Conservation (phyloP, 2,113 vertebrate genomes). For the Cyphomyrus discorhynchus region DNA sequence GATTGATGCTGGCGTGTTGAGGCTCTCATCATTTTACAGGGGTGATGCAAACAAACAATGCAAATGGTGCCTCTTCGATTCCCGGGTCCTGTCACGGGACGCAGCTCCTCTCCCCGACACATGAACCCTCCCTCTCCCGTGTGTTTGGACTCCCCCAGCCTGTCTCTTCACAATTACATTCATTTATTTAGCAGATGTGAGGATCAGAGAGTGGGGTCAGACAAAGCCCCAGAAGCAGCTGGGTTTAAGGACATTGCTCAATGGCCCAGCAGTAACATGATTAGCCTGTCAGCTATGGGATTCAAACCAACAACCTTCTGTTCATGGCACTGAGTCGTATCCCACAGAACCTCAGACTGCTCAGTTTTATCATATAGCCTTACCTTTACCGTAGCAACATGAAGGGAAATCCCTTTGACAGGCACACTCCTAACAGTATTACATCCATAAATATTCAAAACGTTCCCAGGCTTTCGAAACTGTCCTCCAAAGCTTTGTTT, state of each 20-base stretch:
- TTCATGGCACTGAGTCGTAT: background rate
- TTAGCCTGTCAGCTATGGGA: background rate
- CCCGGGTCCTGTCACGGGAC: background rate
- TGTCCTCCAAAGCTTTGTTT: background rate
- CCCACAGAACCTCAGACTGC: background rate
- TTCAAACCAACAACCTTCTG: background rate
- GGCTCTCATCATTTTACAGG: background rate
- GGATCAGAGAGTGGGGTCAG: background rate
- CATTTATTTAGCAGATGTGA: background rate
- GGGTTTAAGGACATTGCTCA: background rate
- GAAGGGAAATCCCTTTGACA: background rate
- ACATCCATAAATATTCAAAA: constrained; percentile 6
- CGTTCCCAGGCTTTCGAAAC: background rate
- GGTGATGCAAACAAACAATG: background rate
- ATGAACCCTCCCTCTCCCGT: background rate
- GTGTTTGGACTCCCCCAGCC: background rate
- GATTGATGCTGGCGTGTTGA: background rate
- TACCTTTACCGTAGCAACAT: background rate
- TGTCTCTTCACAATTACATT: background rate
- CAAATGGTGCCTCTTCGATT: background rate
- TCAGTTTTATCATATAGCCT: background rate
- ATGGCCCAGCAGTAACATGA: background rate
- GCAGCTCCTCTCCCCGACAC: background rate
- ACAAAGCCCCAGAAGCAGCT: background rate
- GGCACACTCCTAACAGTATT: background rate